Conservation (phyloP, 2,888 invertebrate genomes). For the Thalpophila matura region DNA sequence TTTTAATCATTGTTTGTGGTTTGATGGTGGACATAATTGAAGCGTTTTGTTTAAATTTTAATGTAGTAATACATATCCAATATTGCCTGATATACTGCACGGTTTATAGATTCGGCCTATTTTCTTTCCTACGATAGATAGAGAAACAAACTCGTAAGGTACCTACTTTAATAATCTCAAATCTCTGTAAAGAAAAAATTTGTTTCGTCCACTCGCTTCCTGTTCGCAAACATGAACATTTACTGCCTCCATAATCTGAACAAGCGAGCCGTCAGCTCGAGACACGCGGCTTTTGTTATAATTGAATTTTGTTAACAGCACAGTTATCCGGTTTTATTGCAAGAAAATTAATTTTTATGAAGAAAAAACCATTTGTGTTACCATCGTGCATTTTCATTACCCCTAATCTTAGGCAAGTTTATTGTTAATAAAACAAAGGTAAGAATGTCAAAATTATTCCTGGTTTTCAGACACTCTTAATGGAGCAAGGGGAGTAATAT, state of each 20-base stretch:
- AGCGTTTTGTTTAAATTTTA: constrained; percentile 14
- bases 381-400: constrained; percentile 75
- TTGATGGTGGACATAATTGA: constrained; percentile 35
- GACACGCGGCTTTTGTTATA: constrained; percentile 61
- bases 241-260: constrained; percentile 21
- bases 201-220: constrained; percentile 31
- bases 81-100: too few species aligned
- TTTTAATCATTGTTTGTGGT: constrained; percentile 20
- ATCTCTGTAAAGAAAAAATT: constrained; percentile 10
- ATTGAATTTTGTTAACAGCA: constrained; percentile 80
- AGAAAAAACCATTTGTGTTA: constrained; percentile 70
- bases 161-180: constrained; percentile 15
- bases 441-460: constrained; percentile 58
- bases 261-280: constrained; percentile 19
- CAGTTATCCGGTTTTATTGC: constrained; percentile 72
- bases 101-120: too few species aligned
- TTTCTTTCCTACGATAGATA: too few species aligned
- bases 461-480: constrained; percentile 48
- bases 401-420: constrained; percentile 72
- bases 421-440: constrained; percentile 75
- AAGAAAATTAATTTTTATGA: constrained; percentile 76
- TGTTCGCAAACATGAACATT: constrained; percentile 29
- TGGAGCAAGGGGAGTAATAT: too few species aligned
- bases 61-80: too few species aligned
- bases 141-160: neutral